Base-by-base conservation (phyloP, 2,888 invertebrate genomes). In the Agrochola circellaris region DNA sequence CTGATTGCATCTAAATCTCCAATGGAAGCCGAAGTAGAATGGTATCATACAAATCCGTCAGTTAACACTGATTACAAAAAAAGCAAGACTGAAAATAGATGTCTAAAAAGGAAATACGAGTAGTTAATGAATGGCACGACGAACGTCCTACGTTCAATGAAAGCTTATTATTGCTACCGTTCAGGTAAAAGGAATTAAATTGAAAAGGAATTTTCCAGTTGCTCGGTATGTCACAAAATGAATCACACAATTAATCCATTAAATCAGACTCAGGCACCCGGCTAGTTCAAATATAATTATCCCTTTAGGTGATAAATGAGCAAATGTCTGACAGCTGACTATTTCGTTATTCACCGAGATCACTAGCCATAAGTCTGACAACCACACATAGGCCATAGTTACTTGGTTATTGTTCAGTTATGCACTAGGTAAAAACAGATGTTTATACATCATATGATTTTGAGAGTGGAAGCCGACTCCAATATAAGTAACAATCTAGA, bases 31-130 rank as follows among this genome's bases (percentile, higher is more conserved):
- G n/a, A 38, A 17, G 13, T 17, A 45, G 20, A 20, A 11, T 42
- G 3, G 2, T 23, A 48, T 48, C 5, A 13, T 48, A 58, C 20
- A 58, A 74, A 51, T 64, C 30, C 48, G 8, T 64, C 48, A 34
- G 34, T 42, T n/a, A 38, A 20, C n/a, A 48, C 17, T 77, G 62
- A 81, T 78, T 74, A 58, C 56, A 56, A 74, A 73, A 69, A 61
- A 61, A 26, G 0, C 2, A 15, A 23, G 8, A 48, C 11, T n/a
- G n/a, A 9, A 45, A 77, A 20, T n/a, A 0, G 15, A 15, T n/a
- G 26, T 45, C 30, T 17, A 3, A 66, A 38, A 23, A 13, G 20
- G 8, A 51, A 20, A 17, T n/a, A n/a, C n/a, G n/a, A n/a, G n/a
- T n/a, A 38, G 42, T 15, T n/a, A 15, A 11, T 26, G 34, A 74